These are phyloP conservation scores for Heliconius hewitsoni DNA, from an alignment of 1,140 invertebrate genomes.

Conservation along the genomic window DNA sequence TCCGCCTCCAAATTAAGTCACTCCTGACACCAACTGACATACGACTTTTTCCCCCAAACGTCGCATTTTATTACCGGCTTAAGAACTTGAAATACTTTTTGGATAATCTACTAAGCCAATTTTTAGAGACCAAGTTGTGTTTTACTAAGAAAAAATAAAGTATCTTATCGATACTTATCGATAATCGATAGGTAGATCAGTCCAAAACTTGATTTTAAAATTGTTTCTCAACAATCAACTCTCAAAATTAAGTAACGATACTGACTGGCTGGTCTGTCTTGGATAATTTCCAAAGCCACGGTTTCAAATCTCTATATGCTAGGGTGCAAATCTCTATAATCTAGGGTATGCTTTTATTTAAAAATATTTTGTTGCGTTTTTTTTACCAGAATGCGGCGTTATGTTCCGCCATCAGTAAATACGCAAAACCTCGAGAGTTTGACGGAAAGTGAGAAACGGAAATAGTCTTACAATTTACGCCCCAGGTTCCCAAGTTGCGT, in stretches of 20 bases:
- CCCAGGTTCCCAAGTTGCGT: too few species aligned
- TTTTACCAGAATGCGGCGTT: too few species aligned
- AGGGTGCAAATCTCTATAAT: too few species aligned
- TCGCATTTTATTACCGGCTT: slow-evolving; percentile 18
- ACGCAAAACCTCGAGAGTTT: not conserved
- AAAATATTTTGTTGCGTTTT: too few species aligned
- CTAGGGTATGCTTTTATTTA: too few species aligned
- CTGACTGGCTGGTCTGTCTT: too few species aligned
- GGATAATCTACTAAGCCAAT: slow-evolving; percentile 5
- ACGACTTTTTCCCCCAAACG: slow-evolving; percentile 15
- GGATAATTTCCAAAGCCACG: too few species aligned
- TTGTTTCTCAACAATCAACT: not conserved
- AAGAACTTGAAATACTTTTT: slow-evolving; percentile 9
- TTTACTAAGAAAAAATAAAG: not conserved
- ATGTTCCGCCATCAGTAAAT: not conserved
- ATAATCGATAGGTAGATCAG: not conserved
- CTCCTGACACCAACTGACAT: slow-evolving; percentile 15
- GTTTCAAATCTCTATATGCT: too few species aligned
- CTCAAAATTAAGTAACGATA: too few species aligned
- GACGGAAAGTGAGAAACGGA: too few species aligned
- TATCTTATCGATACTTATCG: not conserved
- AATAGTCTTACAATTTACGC: too few species aligned
- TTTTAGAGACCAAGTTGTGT: not conserved
- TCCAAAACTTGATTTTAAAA: not conserved
- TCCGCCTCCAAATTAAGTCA: slow-evolving; percentile 19